These are phyloP conservation scores for Formica selysi DNA, from an alignment of 1,140 invertebrate species.

Conservation along the genomic window DNA sequence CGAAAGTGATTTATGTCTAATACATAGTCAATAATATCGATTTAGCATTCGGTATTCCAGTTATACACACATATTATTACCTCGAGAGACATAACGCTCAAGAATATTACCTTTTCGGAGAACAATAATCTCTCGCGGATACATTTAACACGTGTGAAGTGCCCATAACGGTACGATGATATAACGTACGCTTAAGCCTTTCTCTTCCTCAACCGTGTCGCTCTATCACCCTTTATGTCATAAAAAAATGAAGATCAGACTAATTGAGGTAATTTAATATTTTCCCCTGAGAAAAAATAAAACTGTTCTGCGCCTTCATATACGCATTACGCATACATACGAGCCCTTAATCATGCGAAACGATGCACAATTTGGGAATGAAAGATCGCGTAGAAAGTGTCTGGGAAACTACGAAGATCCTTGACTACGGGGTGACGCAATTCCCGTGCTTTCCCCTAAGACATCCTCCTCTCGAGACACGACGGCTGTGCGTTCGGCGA, in stretches of 20 bases:
- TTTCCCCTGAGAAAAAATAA: neutral
- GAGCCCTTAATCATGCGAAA: slow-evolving; percentile 64
- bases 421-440: slow-evolving; percentile 55
- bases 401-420: slow-evolving; percentile 70
- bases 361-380: slow-evolving; percentile 12
- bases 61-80: slow-evolving; percentile 6
- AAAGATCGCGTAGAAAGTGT: slow-evolving; percentile 70
- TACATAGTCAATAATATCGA: neutral
- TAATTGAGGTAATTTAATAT: slow-evolving; percentile 16
- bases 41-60: slow-evolving; percentile 27
- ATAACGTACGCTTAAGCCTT: slow-evolving; percentile 24
- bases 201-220: slow-evolving; percentile 8
- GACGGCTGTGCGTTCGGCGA: neutral
- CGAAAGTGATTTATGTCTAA: slow-evolving; percentile 41
- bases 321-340: neutral
- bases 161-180: slow-evolving; percentile 20
- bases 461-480: slow-evolving; percentile 21
- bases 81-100: slow-evolving; percentile 16
- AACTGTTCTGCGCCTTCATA: slow-evolving; percentile 9
- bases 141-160: slow-evolving; percentile 28
- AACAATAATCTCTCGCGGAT: slow-evolving; percentile 7
- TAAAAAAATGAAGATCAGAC: slow-evolving; percentile 10
- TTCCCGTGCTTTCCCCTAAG: slow-evolving; percentile 60
- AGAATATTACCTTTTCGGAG: slow-evolving; percentile 20
- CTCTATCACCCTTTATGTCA: neutral